Base-by-base conservation (phyloP, 2,888 invertebrate species). In the Liposcelis brunnea region DNA sequence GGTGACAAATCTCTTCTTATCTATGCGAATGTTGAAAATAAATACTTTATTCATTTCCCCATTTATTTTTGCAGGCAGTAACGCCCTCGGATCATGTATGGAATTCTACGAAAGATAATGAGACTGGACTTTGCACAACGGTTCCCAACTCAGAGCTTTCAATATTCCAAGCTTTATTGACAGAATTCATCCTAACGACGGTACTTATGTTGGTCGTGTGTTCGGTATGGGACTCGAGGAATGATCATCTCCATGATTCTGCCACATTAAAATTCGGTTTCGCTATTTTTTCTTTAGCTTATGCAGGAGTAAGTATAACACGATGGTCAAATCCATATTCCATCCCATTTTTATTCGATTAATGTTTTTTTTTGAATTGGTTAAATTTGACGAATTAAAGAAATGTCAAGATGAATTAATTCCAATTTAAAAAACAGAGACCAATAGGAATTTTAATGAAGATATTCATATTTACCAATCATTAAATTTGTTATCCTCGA, bases 181-280 rank as follows among this genome's bases (percentile, higher is more conserved):
- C 12, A 10, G 40, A 40, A 40, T 14, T 19, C 18, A 40, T 40
- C 3, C 16, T 40, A 21, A 40, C 40, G 7, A 21, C 40, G 19
- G 21, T 40, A 12, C 19, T 40, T 14, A 18, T 19, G 19, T 21
- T 40, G 18, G 19, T 40, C 18, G 40, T 40, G 3, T 40, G 40
- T 21, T 40, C 40, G n/a, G 19, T 40, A 16, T 40, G 40, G 40
- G 40, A 40, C 16, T 21, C 40, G 10, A 14, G 40, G 16, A 40
- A 40, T 11, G 40, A 21, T 12, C 18, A 14, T n/a, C 40, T 40
- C 3, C 12, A 19, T 7, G 40, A 40, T 19, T 40, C 40, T 7
- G 40, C 21, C 5, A 40, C 40, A 5, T 19, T 40, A 18, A 40
- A 40, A 40, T 40, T 40, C 40, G 40, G 40, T 5, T 40, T 40